phyloP scores from a whole-genome alignment of 2,888 invertebrate genomes.

The Bombylius major region DNA sequence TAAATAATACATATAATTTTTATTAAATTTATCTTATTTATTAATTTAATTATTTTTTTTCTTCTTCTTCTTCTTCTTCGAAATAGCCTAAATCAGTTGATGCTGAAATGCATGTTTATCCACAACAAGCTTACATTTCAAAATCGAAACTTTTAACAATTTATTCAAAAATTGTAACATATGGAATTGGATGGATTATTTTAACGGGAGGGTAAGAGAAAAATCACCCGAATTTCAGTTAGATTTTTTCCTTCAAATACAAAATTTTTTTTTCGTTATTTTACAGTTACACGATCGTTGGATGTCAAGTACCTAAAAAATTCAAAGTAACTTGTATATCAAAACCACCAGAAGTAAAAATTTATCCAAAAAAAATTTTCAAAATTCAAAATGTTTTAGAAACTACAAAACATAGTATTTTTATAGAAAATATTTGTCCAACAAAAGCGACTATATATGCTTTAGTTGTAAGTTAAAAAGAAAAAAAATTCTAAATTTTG shows the following conservation, averaged over 20 bases:
- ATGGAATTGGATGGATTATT: slow-evolving; percentile 17
- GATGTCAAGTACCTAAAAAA: slow-evolving; percentile 18
- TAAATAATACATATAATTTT: slow-evolving; percentile 12
- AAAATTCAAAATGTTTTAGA: slow-evolving; percentile 19
- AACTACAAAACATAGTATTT: slow-evolving; percentile 17
- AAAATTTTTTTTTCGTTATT: background rate
- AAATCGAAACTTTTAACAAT: background rate
- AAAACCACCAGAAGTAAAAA: slow-evolving; percentile 20
- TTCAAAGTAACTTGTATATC: slow-evolving; percentile 24
- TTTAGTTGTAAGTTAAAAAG: slow-evolving; percentile 20
- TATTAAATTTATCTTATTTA: background rate
- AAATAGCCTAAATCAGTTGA: slow-evolving; percentile 14
- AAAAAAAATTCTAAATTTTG: background rate
- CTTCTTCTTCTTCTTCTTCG: too few species aligned
- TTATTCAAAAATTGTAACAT: slow-evolving; percentile 17
- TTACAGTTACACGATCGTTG: slow-evolving; percentile 24
- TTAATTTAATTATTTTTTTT: background rate
- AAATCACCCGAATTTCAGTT: background rate
- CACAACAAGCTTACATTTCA: background rate
- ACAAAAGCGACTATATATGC: slow-evolving; percentile 23
- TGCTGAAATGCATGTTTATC: slow-evolving; percentile 16
- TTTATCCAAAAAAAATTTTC: slow-evolving; percentile 15
- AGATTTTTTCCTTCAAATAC: background rate
- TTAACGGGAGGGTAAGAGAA: slow-evolving; percentile 23
- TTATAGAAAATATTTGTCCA: slow-evolving; percentile 25